Base-by-base conservation (phyloP, 2,797 vertebrate genomes). In the Crenichthys baileyi region DNA sequence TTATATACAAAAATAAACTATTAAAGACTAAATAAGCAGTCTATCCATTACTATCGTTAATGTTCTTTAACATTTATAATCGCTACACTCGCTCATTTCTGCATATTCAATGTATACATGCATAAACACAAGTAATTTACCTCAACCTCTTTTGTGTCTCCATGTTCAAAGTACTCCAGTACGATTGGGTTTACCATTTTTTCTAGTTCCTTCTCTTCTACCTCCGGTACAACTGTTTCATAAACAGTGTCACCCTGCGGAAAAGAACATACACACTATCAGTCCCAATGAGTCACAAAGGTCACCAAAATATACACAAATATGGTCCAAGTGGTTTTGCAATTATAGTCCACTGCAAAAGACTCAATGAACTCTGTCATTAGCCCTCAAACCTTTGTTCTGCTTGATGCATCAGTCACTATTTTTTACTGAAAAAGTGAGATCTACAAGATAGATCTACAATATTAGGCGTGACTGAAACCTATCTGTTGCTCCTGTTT, bases 101-200 rank as follows among this genome's bases (percentile, higher is more conserved):
- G 5, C 46, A 20, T 56, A 16, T 1, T 39, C 26, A n/a, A 2
- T 2, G 15, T 1, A 60, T 1, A n/a, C 67, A 61, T 5, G 11
- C 3, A 36, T 24, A 73, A 67, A 41, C 8, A 12, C 20, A 41
- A 67, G 11, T 8, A 61, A 79, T 36, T 89, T 89, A 97, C 97
- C 95, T 97, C 90, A 51, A 97, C 97, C 79, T 97, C 97, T 75
- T 94, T 95, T 72, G 97, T 96, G 93, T 97, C 97, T 87, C 96
- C 97, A 0, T 97, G 97, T 87, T 97, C 96, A 73, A 97, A 97
- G 91, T 97, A 97, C 82, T 97, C 97, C 90, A 96, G 87, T 68
- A 97, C 96, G 72, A 97, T 97, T 0, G 97, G 97, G 87, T 96
- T 97, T 80, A 97, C 96, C 5, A 94, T 96, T 86, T 97, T 97